phyloP scores from a whole-genome alignment of 1,140 invertebrate species.

The Branchinecta lindahli region DNA sequence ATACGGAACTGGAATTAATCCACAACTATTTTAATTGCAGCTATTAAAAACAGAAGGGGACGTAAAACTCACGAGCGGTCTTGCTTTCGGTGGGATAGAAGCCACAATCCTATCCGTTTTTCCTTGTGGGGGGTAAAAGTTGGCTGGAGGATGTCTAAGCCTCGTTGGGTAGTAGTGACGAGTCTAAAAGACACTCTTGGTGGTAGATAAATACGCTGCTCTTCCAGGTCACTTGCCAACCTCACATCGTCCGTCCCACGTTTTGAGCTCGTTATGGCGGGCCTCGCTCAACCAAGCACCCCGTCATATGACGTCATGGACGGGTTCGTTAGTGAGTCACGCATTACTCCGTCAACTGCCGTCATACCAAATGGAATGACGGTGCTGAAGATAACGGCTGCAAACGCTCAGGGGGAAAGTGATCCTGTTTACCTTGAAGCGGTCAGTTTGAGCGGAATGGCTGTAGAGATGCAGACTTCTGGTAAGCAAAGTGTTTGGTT shows the following conservation, averaged over 20 bases:
- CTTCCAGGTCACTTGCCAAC: constrained; percentile 24
- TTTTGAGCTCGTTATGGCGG: constrained; percentile 18
- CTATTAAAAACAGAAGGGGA: too few relatives aligned
- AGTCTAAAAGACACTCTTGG: too few relatives aligned
- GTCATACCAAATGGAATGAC: constrained; percentile 19
- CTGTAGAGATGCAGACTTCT: constrained; percentile 3
- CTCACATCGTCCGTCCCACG: constrained; percentile 22
- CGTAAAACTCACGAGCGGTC: too few relatives aligned
- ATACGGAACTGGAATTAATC: too few relatives aligned
- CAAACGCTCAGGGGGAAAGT: constrained; percentile 62
- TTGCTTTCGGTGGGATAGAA: too few relatives aligned
- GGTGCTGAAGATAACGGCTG: constrained; percentile 48
- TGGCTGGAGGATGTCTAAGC: too few relatives aligned
- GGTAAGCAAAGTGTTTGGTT: not conserved
- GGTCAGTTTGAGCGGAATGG: not conserved
- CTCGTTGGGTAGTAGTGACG: too few relatives aligned
- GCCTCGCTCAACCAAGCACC: not conserved
- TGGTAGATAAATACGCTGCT: not conserved
- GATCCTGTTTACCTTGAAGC: constrained; percentile 44
- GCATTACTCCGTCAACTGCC: constrained; percentile 11
- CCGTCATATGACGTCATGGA: not conserved
- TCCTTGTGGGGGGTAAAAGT: too few relatives aligned
- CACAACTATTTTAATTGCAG: too few relatives aligned
- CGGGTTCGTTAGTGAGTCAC: not conserved
- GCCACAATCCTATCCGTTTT: too few relatives aligned